These are phyloP conservation scores for Myxocyprinus asiaticus DNA, from an alignment of 2,113 vertebrate genomes.

Conservation along the genomic window DNA sequence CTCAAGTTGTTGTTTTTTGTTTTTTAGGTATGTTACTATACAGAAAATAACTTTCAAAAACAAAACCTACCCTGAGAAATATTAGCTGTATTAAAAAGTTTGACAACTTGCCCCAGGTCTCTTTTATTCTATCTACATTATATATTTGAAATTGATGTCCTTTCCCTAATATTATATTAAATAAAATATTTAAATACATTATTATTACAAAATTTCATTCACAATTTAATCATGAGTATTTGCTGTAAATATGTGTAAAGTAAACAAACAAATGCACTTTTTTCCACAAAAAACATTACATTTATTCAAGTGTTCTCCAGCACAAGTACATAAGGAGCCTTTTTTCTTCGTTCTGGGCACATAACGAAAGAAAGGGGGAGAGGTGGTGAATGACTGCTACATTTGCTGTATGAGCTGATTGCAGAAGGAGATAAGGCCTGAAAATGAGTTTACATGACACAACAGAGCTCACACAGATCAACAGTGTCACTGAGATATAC, in stretches of 20 bases:
- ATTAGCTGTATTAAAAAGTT: no score
- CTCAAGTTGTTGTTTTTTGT: no score
- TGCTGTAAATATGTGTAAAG: background rate
- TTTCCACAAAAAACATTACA: slow-evolving; percentile 91
- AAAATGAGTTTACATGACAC: slow-evolving; percentile 86
- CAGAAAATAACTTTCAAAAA: no score
- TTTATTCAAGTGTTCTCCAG: slow-evolving; percentile 99
- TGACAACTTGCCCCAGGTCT: no score
- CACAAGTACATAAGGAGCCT: slow-evolving; percentile 97
- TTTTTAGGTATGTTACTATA: no score
- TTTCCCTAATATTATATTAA: no score
- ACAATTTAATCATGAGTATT: background rate
- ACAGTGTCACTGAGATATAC: slow-evolving; percentile 71
- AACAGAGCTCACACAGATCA: slow-evolving; percentile 87
- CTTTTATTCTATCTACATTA: no score
- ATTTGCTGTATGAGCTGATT: slow-evolving; percentile 92
- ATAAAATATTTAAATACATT: no score
- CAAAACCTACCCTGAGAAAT: no score
- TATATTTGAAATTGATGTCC: no score
- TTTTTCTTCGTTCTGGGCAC: slow-evolving; percentile 89
- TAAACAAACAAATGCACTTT: slow-evolving; percentile 56
- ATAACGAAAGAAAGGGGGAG: slow-evolving; percentile 84
- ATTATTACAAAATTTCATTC: no score
- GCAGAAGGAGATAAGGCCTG: slow-evolving; percentile 73
- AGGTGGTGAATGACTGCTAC: slow-evolving; percentile 88